Evolutionary conservation across 2,888 invertebrate genomes (phyloP).

Genomic region (Odontocolon sp.): DNA sequence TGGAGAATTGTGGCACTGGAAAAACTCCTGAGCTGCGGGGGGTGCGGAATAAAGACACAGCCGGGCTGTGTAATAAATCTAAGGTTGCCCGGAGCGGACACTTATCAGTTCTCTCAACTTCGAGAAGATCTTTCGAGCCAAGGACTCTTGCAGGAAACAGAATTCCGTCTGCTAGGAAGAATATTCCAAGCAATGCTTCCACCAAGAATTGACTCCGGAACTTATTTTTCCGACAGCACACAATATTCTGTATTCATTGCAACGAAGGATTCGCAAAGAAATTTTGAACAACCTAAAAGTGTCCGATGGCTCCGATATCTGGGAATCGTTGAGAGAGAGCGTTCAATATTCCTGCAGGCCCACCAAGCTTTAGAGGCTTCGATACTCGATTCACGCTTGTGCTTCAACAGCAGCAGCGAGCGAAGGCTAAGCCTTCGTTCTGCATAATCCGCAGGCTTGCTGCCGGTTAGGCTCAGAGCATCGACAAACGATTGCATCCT

Average conservation of each 20-base stretch:
- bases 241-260: too few relatives aligned
- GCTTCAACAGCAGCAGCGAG: constrained; percentile 51
- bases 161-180: constrained; percentile 2
- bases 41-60: constrained; percentile 37
- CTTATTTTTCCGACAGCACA: too few relatives aligned
- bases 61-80: constrained; percentile 74
- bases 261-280: too few relatives aligned
- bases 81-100: constrained; percentile 77
- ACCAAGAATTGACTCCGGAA: too few relatives aligned
- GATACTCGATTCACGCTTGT: constrained; percentile 35
- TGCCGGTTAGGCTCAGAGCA: constrained; percentile 46
- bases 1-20: constrained; percentile 63
- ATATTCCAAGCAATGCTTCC: too few relatives aligned
- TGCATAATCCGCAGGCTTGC: constrained; percentile 70
- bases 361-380: neutral
- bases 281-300: too few relatives aligned
- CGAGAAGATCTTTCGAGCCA: constrained; percentile 47
- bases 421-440: constrained; percentile 69
- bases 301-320: too few relatives aligned
- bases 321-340: neutral
- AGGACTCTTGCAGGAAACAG: constrained; percentile 16
- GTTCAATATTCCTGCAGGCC: constrained; percentile 8
- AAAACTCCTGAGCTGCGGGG: constrained; percentile 16
- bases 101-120: constrained; percentile 74
- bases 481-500: constrained; percentile 46